Evolutionary conservation across 1,140 invertebrate genomes (phyloP).

Genomic region (Chironomus striatipennis): DNA sequence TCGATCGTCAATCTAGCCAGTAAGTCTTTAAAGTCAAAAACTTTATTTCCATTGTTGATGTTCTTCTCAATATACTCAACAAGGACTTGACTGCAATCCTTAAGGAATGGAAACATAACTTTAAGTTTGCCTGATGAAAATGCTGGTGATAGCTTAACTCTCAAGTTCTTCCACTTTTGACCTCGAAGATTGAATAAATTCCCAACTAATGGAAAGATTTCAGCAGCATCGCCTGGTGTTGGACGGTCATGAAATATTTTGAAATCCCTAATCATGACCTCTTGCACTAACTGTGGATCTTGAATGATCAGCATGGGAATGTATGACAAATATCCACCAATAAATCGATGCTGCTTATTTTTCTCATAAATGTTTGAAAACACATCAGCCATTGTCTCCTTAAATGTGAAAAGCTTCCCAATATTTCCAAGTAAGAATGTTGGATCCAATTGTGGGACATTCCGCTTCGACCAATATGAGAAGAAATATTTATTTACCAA

Average conservation of each 20-base stretch:
- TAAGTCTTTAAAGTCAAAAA: slow-evolving; percentile 27
- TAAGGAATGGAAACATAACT: slow-evolving; percentile 17
- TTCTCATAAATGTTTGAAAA: neutral
- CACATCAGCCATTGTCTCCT: neutral
- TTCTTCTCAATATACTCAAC: neutral
- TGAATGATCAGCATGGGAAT: neutral
- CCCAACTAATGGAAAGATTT: slow-evolving; percentile 43
- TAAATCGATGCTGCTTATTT: neutral
- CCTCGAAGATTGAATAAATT: slow-evolving; percentile 46
- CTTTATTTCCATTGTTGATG: neutral
- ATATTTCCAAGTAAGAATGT: neutral
- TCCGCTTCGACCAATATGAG: neutral
- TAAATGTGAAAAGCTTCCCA: neutral
- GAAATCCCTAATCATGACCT: slow-evolving; percentile 45
- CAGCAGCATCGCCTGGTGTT: slow-evolving; percentile 39
- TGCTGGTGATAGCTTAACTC: slow-evolving; percentile 50
- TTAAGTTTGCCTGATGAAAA: slow-evolving; percentile 45
- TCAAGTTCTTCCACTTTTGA: slow-evolving; percentile 48
- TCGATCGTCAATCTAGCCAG: slow-evolving; percentile 32
- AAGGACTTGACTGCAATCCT: neutral
- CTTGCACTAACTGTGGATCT: neutral
- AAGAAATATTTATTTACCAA: neutral
- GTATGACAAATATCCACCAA: neutral
- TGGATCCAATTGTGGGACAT: neutral
- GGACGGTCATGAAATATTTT: slow-evolving; percentile 44